These are phyloP conservation scores for Gymnothorax reevesii DNA, from an alignment of 2,797 vertebrate species.

Conservation along the genomic window DNA sequence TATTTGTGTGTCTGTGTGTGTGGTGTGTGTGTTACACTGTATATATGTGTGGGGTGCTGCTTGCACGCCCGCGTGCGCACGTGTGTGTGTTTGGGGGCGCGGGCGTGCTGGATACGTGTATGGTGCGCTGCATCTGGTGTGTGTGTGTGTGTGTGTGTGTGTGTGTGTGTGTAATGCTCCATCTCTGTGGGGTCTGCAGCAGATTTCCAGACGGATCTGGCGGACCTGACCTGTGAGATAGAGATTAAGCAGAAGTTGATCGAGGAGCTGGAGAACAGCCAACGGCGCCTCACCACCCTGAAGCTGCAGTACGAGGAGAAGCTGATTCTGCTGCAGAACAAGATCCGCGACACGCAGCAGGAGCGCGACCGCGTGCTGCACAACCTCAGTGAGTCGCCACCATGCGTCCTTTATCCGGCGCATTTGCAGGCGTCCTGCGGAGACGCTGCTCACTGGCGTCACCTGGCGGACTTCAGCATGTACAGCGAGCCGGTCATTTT, in stretches of 20 bases:
- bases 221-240: slow-evolving; percentile 95
- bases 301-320: slow-evolving; percentile 98
- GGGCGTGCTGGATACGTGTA: too few relatives aligned
- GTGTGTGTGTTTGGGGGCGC: too few relatives aligned
- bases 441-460: background rate
- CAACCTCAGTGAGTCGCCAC: slow-evolving; percentile 87
- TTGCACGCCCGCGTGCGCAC: too few relatives aligned
- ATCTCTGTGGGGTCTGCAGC: slow-evolving; percentile 57
- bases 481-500: too few relatives aligned
- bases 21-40: background rate
- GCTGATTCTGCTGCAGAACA: slow-evolving; percentile 93
- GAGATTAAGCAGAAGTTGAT: slow-evolving; percentile 99
- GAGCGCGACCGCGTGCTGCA: slow-evolving; percentile 94
- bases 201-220: slow-evolving; percentile 91
- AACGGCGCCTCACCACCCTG: slow-evolving; percentile 87
- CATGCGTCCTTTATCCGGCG: too few relatives aligned
- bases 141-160: too few relatives aligned
- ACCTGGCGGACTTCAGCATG: too few relatives aligned
- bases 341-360: slow-evolving; percentile 95
- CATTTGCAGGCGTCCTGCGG: background rate
- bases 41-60: too few relatives aligned
- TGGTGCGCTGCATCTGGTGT: background rate
- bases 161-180: background rate
- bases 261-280: slow-evolving; percentile 97
- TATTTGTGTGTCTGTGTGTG: background rate